Conservation (phyloP, 92 coral and sea anemone genomes). For the Siderastrea siderea region DNA sequence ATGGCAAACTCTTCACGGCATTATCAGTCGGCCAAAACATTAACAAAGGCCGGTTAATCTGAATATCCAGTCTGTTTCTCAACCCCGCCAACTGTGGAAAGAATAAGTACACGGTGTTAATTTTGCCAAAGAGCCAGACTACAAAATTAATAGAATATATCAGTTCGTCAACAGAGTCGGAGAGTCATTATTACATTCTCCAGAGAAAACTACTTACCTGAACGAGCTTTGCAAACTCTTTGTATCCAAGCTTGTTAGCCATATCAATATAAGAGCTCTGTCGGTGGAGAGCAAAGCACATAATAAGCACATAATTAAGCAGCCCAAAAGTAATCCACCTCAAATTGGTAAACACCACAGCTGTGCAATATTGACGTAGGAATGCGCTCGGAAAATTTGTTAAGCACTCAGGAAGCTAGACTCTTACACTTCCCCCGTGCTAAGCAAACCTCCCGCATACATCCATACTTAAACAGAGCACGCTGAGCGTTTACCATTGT, state of each 20-base stretch:
- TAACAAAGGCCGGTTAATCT: conserved; percentile 68
- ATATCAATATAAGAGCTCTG: conserved; percentile 62
- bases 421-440: too few relatives aligned
- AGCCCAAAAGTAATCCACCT: not conserved
- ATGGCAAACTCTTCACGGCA: conserved; percentile 76
- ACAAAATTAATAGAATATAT: not conserved
- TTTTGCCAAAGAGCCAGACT: not conserved
- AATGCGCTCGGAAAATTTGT: too few relatives aligned
- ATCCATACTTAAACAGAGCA: too few relatives aligned
- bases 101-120: not conserved
- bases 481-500: too few relatives aligned
- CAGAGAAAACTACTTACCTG: conserved; percentile 42
- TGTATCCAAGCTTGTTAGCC: conserved; percentile 72
- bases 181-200: not conserved
- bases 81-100: conserved; percentile 72
- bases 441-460: too few relatives aligned
- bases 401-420: too few relatives aligned
- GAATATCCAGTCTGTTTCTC: conserved; percentile 61
- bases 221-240: conserved; percentile 53
- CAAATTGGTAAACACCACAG: not conserved
- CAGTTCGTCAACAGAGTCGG: not conserved
- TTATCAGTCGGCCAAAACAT: conserved; percentile 88
- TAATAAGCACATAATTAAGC: not conserved
- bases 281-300: not conserved
- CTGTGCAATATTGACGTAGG: too few relatives aligned